Evolutionary conservation across 2,888 invertebrate species (phyloP), one percentile per base, ranked within the genome.

Genomic region (Amiota communis): DNA sequence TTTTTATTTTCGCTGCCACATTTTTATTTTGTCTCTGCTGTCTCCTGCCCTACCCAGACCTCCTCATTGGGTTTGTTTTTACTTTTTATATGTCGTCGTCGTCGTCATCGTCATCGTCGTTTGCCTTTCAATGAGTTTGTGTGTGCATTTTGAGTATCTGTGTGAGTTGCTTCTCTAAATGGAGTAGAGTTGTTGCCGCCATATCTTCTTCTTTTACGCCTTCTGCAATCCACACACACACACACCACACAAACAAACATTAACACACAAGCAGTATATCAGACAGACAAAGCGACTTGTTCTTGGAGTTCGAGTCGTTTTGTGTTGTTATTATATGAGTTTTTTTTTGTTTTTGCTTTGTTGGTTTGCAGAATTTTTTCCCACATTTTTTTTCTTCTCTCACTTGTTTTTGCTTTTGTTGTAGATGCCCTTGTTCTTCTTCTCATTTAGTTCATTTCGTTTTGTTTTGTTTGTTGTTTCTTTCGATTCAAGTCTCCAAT

Each of bases 341-440:
- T 78, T 84, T 53, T 53, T 53, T 56, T 53, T n/a, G n/a, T n/a
- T n/a, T n/a, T n/a, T 51, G 63, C 49, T 53, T 71, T 71, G 63
- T 71, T 51, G 70, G 36, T 68, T 47, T 73, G 73, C 64, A 53
- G 56, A 57, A 48, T 73, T 73, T 81, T 81, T 85, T 80, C 76
- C 76, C 76, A 79, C 80, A 83, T 84, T 85, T 83, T 83, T 83
- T 83, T 84, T 83, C 78, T 86, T 84, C 75, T 77, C 80, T 81
- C 77, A 79, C 83, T 69, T 53, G 13, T 23, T 74, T 56, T 65
- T 76, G 59, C 72, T 73, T 70, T 74, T 84, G 74, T 85, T 82
- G 85, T 79, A 79, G 78, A 82, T 82, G 85, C 84, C 86, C 85
- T 83, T 83, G 86, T 82, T 85, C 84, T 84, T 79, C 84, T 77